Conservation (phyloP, 1,140 invertebrate genomes). For the Pogonognathellus flavescens region DNA sequence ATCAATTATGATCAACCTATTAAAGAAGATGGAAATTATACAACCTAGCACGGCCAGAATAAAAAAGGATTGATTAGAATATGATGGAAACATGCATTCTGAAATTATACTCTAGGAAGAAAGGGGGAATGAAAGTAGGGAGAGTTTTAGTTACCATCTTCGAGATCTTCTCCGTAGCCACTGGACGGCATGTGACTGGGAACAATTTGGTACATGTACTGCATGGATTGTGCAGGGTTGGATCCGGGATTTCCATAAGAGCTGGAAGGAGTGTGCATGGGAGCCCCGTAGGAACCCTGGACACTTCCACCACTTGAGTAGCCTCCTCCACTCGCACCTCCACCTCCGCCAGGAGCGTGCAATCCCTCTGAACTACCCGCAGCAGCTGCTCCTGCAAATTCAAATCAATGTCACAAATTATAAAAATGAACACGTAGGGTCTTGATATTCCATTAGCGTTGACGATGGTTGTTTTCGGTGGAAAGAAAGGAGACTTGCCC, state of each 20-base stretch:
- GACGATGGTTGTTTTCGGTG: too few relatives aligned
- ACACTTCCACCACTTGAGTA: background rate
- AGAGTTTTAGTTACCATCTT: background rate
- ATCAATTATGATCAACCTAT: too few relatives aligned
- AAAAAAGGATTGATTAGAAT: too few relatives aligned
- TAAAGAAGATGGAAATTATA: too few relatives aligned
- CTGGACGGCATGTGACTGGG: background rate
- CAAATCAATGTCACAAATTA: background rate
- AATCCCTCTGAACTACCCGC: background rate
- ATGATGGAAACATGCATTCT: too few relatives aligned
- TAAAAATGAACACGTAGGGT: too few relatives aligned
- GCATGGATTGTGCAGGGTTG: background rate
- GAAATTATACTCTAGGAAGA: too few relatives aligned
- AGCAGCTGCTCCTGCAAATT: background rate
- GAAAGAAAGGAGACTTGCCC: background rate
- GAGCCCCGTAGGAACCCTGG: background rate
- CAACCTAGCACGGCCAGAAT: too few relatives aligned
- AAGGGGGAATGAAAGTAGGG: too few relatives aligned
- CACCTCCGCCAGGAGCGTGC: background rate
- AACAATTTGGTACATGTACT: constrained; percentile 32
- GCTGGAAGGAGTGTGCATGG: background rate
- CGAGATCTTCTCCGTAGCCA: constrained; percentile 23
- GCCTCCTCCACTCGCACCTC: constrained; percentile 5
- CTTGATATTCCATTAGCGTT: too few relatives aligned
- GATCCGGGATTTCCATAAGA: background rate